A percentile compares a stretch with the other conserved stretches of the same genome.
phyloP scores from a whole-genome alignment of 2,797 vertebrate species.

The Gambelia wislizenii region DNA sequence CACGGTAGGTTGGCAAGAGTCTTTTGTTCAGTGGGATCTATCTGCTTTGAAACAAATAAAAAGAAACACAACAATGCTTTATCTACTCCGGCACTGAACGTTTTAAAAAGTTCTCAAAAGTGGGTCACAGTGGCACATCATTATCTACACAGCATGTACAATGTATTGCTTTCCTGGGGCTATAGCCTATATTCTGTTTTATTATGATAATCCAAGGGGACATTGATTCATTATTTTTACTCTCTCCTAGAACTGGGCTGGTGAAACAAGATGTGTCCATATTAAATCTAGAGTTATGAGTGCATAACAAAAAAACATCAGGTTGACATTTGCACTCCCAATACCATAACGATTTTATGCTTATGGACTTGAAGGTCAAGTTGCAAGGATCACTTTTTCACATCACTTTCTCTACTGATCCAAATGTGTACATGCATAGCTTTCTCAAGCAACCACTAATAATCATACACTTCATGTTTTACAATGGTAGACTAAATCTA shows the following conservation, averaged over 20 bases:
- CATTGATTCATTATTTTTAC: conserved; percentile 25
- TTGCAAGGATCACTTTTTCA: background rate
- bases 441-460: background rate
- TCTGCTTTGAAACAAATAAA: conserved; percentile 86
- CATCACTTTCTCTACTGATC: background rate
- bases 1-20: conserved; percentile 97
- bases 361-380: background rate
- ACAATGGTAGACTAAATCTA: background rate
- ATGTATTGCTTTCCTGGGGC: conserved; percentile 10
- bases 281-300: background rate
- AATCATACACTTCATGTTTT: background rate
- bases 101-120: conserved; percentile 8
- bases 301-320: background rate
- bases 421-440: background rate
- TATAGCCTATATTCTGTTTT: conserved; percentile 5
- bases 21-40: conserved; percentile 99
- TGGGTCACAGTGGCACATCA: conserved; percentile 20
- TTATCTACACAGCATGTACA: conserved; percentile 14
- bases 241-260: background rate
- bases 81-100: conserved; percentile 16
- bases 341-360: background rate
- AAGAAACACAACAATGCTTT: conserved; percentile 47
- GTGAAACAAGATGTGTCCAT: conserved; percentile 1
- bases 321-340: background rate
- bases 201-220: conserved; percentile 19